Evolutionary conservation across 2,888 invertebrate species (phyloP).

Genomic region (Amblyteles armatorius): DNA sequence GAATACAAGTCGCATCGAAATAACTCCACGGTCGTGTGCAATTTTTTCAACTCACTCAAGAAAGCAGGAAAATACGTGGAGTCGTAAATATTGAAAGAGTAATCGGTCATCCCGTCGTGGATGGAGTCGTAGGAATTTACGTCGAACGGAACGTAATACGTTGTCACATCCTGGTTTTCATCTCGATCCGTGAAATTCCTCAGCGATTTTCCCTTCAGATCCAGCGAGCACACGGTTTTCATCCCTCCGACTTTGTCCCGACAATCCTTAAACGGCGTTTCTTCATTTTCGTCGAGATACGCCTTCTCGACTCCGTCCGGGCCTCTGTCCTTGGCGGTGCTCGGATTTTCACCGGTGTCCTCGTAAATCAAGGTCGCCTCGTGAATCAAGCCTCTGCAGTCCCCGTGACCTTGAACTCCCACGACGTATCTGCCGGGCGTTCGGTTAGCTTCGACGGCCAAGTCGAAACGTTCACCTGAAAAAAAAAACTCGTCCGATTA

Average conservation of each 20-base stretch:
- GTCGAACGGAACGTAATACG: constrained; percentile 85
- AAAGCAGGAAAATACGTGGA: constrained; percentile 86
- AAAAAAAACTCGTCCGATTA: constrained; percentile 70
- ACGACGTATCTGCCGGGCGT: constrained; percentile 86
- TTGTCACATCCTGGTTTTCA: constrained; percentile 76
- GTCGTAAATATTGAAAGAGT: constrained; percentile 86
- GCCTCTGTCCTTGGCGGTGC: too few species aligned
- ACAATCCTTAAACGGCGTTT: constrained; percentile 69
- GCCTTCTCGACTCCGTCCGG: neutral
- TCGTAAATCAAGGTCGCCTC: constrained; percentile 86
- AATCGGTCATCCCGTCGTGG: constrained; percentile 85
- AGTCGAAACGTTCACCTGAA: constrained; percentile 89
- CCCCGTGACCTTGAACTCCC: constrained; percentile 85
- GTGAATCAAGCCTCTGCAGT: constrained; percentile 85
- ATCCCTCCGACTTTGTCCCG: constrained; percentile 47
- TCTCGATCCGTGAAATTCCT: neutral
- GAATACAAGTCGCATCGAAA: neutral
- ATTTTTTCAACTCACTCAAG: constrained; percentile 82
- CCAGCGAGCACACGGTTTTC: constrained; percentile 72
- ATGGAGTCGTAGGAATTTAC: constrained; percentile 81
- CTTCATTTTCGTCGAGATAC: constrained; percentile 30
- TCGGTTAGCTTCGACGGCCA: constrained; percentile 86
- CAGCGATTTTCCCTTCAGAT: constrained; percentile 62
- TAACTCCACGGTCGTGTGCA: constrained; percentile 31
- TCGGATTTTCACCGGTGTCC: constrained; percentile 70